Percentiles rank a stretch among this genome's conserved stretches.
These are phyloP conservation scores for Perccottus glenii DNA, from an alignment of 2,113 vertebrate genomes.

Conservation along the genomic window DNA sequence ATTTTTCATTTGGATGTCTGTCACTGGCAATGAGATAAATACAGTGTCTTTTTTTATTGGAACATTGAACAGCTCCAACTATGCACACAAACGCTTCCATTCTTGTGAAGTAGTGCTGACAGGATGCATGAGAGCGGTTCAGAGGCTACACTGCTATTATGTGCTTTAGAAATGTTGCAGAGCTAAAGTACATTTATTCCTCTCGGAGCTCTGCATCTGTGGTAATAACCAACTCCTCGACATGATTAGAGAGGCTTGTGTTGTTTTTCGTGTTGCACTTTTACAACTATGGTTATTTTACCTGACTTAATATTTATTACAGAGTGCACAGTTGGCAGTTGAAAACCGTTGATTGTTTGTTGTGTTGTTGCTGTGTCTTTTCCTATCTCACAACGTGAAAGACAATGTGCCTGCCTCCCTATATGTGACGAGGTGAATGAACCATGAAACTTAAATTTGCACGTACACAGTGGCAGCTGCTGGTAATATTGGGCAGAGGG, in stretches of 20 bases:
- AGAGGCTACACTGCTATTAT: constrained; percentile 20
- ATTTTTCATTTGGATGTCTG: background rate
- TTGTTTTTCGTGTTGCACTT: constrained; percentile 11
- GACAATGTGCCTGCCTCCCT: no score
- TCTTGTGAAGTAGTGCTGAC: constrained; percentile 6
- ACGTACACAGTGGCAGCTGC: no score
- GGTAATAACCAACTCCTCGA: constrained; percentile 31
- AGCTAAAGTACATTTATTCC: constrained; percentile 37
- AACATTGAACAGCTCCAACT: constrained; percentile 3
- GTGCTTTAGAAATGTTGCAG: constrained; percentile 24
- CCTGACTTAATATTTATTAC: no score
- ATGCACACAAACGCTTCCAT: constrained; percentile 15
- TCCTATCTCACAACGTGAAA: no score
- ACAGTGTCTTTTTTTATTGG: background rate
- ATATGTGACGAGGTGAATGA: no score
- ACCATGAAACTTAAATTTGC: no score
- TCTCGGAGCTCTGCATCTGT: constrained; percentile 4
- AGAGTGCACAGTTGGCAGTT: no score
- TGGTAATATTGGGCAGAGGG: no score
- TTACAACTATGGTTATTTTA: background rate
- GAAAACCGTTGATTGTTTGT: no score
- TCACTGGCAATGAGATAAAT: background rate
- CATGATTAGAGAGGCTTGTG: constrained; percentile 47
- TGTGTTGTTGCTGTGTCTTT: no score
- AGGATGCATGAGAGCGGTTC: constrained; percentile 2